These are phyloP conservation scores for Drosophila mimica DNA, from an alignment of 2,888 invertebrate genomes.

Conservation along the genomic window DNA sequence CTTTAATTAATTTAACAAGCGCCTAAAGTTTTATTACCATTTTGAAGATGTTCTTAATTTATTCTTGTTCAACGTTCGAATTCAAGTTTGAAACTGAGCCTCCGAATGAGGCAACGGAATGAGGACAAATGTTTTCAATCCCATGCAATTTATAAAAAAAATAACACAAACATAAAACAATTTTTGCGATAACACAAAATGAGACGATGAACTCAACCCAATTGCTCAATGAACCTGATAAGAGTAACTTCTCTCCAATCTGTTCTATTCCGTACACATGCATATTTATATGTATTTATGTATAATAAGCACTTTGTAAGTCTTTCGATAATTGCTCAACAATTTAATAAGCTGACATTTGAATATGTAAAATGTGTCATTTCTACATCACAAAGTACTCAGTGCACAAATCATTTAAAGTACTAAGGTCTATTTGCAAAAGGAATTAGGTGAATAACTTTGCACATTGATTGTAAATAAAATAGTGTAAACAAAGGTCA, in stretches of 20 bases:
- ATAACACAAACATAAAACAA: conserved; percentile 22
- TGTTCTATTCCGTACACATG: not conserved
- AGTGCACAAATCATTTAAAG: conserved; percentile 22
- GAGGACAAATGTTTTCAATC: conserved; percentile 66
- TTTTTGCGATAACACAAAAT: conserved; percentile 53
- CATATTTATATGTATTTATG: not conserved
- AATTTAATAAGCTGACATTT: not conserved
- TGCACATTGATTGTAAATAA: not conserved
- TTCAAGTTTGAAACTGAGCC: conserved; percentile 64
- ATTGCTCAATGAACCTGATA: conserved; percentile 46
- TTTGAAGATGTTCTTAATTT: not conserved
- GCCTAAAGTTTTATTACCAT: conserved; percentile 37
- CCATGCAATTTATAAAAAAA: conserved; percentile 61
- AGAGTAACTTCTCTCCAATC: conserved; percentile 34
- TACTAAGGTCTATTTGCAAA: conserved; percentile 26
- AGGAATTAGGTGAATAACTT: not conserved
- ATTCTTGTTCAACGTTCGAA: conserved; percentile 41
- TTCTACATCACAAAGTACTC: conserved; percentile 34
- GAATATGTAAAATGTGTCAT: not conserved
- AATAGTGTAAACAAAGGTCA: not conserved
- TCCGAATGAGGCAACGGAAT: conserved; percentile 5
- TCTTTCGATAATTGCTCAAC: conserved; percentile 2
- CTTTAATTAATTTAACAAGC: not conserved
- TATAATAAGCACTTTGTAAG: conserved; percentile 17
- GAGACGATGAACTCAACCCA: conserved; percentile 27